Conservation (phyloP, 2,113 vertebrate species). For the Hippolais icterina region DNA sequence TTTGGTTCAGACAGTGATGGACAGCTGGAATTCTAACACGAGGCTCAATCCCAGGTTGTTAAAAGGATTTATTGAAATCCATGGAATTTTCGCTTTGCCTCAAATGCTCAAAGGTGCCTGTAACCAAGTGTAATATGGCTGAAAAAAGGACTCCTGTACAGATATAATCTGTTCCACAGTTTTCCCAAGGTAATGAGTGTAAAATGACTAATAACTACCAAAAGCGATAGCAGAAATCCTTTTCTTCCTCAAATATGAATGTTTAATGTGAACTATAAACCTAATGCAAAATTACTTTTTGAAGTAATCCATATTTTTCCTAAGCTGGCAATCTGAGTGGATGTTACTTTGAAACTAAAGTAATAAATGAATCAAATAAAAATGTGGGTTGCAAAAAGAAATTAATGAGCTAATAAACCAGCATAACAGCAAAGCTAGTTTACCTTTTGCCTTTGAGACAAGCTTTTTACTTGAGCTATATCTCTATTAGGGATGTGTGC, state of each 20-base stretch:
- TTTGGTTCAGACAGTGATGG: not conserved
- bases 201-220: conserved; percentile 22
- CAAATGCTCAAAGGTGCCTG: not conserved
- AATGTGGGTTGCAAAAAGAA: not conserved
- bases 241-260: conserved; percentile 21
- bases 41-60: not conserved
- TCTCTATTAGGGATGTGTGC: not conserved
- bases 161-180: not conserved
- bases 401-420: conserved; percentile 59
- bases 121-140: not conserved
- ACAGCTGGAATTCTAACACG: not conserved
- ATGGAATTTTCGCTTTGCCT: not conserved
- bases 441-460: conserved; percentile 42
- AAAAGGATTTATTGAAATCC: not conserved
- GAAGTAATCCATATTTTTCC: conserved; percentile 3
- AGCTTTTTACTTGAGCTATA: conserved; percentile 52
- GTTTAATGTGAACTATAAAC: conserved; percentile 24
- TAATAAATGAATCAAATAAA: conserved; percentile 36
- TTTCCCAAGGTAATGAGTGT: not conserved
- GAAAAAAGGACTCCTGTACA: not conserved
- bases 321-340: not conserved
- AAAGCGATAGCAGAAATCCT: not conserved
- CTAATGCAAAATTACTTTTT: conserved; percentile 10
- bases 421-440: conserved; percentile 17
- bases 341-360: conserved; percentile 6